These are phyloP conservation scores for Pagrus major DNA, from an alignment of 2,113 vertebrate genomes.

Conservation along the genomic window DNA sequence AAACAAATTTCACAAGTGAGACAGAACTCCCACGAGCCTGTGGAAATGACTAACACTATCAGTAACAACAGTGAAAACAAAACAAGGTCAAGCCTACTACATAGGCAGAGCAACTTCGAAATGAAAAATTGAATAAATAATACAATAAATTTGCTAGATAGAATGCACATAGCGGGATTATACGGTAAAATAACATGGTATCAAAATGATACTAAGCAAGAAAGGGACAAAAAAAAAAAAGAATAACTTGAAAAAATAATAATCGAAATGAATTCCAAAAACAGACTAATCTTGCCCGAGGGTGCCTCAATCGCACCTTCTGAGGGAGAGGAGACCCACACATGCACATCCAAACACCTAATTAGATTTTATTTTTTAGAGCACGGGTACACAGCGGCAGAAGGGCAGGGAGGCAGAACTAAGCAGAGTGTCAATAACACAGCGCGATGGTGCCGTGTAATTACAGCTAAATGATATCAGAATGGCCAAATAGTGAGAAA, in stretches of 20 bases:
- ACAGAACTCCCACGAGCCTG: constrained; percentile 3
- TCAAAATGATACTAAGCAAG: constrained; percentile 15
- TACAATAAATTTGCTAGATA: background rate
- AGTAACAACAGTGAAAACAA: constrained; percentile 13
- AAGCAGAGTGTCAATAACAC: constrained; percentile 43
- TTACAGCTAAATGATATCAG: constrained; percentile 43
- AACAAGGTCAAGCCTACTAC: constrained; percentile 21
- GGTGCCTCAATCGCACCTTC: constrained; percentile 10
- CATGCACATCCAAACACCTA: constrained; percentile 38
- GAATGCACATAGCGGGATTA: constrained; percentile 5
- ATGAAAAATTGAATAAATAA: constrained; percentile 9
- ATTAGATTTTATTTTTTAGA: constrained; percentile 42
- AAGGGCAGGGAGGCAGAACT: constrained; percentile 47
- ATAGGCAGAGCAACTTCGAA: background rate
- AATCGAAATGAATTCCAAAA: constrained; percentile 36
- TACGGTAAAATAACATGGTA: background rate
- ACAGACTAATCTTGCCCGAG: constrained; percentile 28
- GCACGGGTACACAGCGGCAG: constrained; percentile 14
- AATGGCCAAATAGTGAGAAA: constrained; percentile 45
- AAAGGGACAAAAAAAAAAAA: constrained; percentile 16
- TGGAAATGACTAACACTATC: constrained; percentile 14
- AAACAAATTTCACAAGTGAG: constrained; percentile 18
- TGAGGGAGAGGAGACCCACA: constrained; percentile 4
- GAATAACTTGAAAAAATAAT: constrained; percentile 23
- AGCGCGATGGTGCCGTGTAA: constrained; percentile 21